phyloP scores from a whole-genome alignment of 2,888 invertebrate genomes.

The Steinernema hermaphroditum region DNA sequence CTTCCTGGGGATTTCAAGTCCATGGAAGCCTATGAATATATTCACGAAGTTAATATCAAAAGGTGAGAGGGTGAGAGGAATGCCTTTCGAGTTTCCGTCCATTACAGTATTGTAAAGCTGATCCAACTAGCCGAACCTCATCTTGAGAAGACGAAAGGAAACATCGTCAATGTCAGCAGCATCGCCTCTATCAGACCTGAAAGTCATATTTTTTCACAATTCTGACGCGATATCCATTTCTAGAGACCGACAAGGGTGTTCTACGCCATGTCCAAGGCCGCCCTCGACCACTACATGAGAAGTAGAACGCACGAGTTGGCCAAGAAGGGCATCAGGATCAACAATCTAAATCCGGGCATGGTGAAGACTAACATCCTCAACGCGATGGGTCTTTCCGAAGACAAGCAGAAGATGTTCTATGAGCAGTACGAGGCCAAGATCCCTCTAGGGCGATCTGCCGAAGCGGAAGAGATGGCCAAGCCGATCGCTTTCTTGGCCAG shows the following conservation, averaged over 20 bases:
- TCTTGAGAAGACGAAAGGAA: constrained; percentile 2
- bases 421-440: background rate
- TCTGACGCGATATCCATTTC: background rate
- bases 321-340: constrained; percentile 23
- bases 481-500: constrained; percentile 3
- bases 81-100: no score
- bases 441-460: background rate
- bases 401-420: background rate
- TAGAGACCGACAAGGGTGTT: background rate
- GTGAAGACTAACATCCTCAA: background rate
- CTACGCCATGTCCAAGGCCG: constrained; percentile 32
- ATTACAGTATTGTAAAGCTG: constrained; percentile 18
- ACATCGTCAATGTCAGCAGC: constrained; percentile 30
- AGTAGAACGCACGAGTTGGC: constrained; percentile 2
- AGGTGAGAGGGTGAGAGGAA: no score
- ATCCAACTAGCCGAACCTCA: constrained; percentile 12
- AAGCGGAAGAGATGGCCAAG: background rate
- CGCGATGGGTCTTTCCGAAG: background rate
- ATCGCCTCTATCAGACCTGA: background rate
- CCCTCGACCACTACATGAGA: constrained; percentile 26
- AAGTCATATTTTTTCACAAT: background rate
- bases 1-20: background rate
- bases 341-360: constrained; percentile 15
- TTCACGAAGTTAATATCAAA: constrained; percentile 12
- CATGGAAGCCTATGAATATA: constrained; percentile 6